Evolutionary conservation across 2,888 invertebrate genomes (phyloP).

Genomic region (Chloromyia formosa): DNA sequence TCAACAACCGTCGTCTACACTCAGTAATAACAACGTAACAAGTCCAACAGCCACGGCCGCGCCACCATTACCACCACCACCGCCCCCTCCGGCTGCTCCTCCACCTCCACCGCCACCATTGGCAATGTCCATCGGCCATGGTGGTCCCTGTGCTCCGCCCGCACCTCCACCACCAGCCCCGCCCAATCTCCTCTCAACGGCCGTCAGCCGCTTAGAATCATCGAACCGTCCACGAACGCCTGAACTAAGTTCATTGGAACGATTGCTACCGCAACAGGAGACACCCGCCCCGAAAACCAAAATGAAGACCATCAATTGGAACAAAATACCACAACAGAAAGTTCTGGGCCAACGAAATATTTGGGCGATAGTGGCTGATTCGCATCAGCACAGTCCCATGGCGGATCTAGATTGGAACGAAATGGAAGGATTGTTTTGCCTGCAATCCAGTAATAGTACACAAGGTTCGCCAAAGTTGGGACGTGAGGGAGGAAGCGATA

Average conservation of each 20-base stretch:
- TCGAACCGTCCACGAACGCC: constrained; percentile 55
- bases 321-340: constrained; percentile 92
- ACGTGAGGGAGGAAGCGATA: constrained; percentile 65
- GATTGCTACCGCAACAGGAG: constrained; percentile 85
- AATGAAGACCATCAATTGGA: constrained; percentile 98
- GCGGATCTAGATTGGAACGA: constrained; percentile 90
- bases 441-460: constrained; percentile 72
- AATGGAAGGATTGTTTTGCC: constrained; percentile 94
- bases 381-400: constrained; percentile 84
- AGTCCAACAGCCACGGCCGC: constrained; percentile 65
- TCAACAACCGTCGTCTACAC: constrained; percentile 57
- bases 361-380: constrained; percentile 89
- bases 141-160: constrained; percentile 50
- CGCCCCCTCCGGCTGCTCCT: constrained; percentile 63
- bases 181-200: constrained; percentile 54
- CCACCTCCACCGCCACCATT: constrained; percentile 60
- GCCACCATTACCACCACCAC: constrained; percentile 66
- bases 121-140: constrained; percentile 46
- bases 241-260: constrained; percentile 53
- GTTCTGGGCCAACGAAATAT: constrained; percentile 91
- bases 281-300: constrained; percentile 94
- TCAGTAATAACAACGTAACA: constrained; percentile 40
- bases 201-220: constrained; percentile 43
- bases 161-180: constrained; percentile 62
- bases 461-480: constrained; percentile 68